Evolutionary conservation across 2,113 vertebrate genomes (phyloP), one percentile per base, ranked within the genome.

Genomic region (Passer montanus): DNA sequence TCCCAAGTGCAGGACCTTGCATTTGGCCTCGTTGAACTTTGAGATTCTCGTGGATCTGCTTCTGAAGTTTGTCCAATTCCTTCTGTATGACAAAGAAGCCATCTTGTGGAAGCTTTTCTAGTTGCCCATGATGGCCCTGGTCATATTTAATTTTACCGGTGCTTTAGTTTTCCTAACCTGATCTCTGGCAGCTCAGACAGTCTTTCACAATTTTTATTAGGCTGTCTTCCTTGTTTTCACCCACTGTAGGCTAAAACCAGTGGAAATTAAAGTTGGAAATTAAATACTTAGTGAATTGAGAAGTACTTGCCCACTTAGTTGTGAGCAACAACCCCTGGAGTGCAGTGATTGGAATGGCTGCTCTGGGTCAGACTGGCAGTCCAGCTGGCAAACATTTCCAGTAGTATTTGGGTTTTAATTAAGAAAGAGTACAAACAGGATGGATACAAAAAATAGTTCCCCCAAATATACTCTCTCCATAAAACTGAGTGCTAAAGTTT

Each of bases 381-480:
- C 60, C 27, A 53, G 56, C 41, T 84, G 50, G 35, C 31, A 62
- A 53, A 7, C 8, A 6, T 83, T 75, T 72, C 13, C 79, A 50
- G 66, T 66, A 72, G 66, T 11, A 10, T 15, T 75, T 66, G 39
- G 13, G 6, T 73, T 77, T 14, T 30, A 66, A 10, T 26, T 15
- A n/a, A 55, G 11, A 26, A 84, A 46, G 33, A 62, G 33, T 46
- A 72, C 12, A 11, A 64, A 33, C 4, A 53, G 24, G 22, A 24
- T 13, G 14, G 41, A 64, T 13, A 30, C 3, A 2, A 11, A 7
- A 5, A 16, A 3, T 37, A 20, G 12, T 69, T 88, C 3, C 21
- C 27, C 8, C 7, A 35, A 1, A 41, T 41, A 4, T 63, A 15
- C 15, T 80, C 16, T 50, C 11, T 33, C 9, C 1, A 0, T 66